These are phyloP conservation scores for Cynaeus angustus DNA, from an alignment of 2,888 invertebrate genomes.

Conservation along the genomic window DNA sequence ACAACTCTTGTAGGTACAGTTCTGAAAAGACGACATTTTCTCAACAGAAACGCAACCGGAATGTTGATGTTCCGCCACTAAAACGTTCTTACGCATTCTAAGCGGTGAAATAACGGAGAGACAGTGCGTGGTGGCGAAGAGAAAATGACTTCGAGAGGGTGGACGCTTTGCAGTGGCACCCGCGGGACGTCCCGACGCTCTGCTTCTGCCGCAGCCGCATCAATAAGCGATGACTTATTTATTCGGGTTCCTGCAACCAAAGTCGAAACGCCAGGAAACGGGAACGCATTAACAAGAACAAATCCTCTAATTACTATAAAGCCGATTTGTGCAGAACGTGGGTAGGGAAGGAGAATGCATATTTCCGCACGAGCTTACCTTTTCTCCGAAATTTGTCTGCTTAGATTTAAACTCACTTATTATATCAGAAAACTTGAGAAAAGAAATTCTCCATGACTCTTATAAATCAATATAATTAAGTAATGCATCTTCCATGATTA, in stretches of 20 bases:
- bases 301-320: neutral
- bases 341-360: too few relatives aligned
- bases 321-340: too few relatives aligned
- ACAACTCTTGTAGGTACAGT: constrained; percentile 53
- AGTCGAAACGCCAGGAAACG: neutral
- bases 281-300: neutral
- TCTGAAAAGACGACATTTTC: constrained; percentile 50
- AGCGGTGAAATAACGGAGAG: constrained; percentile 45
- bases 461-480: too few relatives aligned
- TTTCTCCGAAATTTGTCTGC: too few relatives aligned
- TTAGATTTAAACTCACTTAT: too few relatives aligned
- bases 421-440: too few relatives aligned
- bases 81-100: constrained; percentile 46
- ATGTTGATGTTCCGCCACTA: constrained; percentile 48
- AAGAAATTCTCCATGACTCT: too few relatives aligned
- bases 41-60: constrained; percentile 39
- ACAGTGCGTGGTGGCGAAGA: constrained; percentile 31
- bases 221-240: constrained; percentile 50
- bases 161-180: constrained; percentile 41
- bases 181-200: constrained; percentile 38
- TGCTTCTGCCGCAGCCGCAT: constrained; percentile 38
- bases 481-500: too few relatives aligned
- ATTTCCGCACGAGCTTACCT: too few relatives aligned
- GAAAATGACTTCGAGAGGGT: constrained; percentile 36
- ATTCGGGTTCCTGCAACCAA: constrained; percentile 29